Evolutionary conservation across 2,888 invertebrate genomes (phyloP), one percentile per base, ranked within the genome.

Genomic region (Helleia helle): DNA sequence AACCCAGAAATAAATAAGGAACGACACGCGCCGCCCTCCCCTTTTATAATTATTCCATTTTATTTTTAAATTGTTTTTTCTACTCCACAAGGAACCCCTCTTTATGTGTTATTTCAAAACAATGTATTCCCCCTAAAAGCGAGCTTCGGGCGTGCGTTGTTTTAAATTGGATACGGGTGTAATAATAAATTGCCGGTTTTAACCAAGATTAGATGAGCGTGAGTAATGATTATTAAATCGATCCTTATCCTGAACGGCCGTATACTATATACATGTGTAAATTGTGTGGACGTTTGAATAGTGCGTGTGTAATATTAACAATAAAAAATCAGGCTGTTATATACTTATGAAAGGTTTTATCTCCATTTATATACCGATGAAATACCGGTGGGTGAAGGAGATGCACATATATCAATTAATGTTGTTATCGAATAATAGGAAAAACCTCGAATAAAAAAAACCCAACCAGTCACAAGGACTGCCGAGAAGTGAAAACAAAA

Each of bases 31-130:
- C 69, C 71, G 65, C 54, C 79, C 79, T 77, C 76, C 76, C 71
- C 71, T 75, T 76, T 77, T 72, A 75, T 77, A 81, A 83, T 80
- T 79, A 80, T 75, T 83, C 68, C 80, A 79, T 83, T 83, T 83
- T 84, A 83, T 84, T 84, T 84, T 83, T 83, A 81, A 83, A 84
- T 79, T 79, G 79, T 83, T 83, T 84, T 84, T 84, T 83, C 79
- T 74, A 50, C 62, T 73, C 69, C 74, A 67, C 71, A 69, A 71
- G 65, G 71, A 75, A 76, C 79, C 79, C 80, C 80, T 73, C 68
- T 66, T 50, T 55, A 64, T 71, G 64, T 70, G 70, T 58, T 58
- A 59, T 71, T 65, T 62, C 65, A 75, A 80, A 80, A 80, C 77
- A 77, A 76, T 79, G 70, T 66, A 52, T 55, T 62, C 71, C 68